These are phyloP conservation scores for Cyclura pinguis DNA, from an alignment of 2,797 vertebrate species.

Conservation along the genomic window DNA sequence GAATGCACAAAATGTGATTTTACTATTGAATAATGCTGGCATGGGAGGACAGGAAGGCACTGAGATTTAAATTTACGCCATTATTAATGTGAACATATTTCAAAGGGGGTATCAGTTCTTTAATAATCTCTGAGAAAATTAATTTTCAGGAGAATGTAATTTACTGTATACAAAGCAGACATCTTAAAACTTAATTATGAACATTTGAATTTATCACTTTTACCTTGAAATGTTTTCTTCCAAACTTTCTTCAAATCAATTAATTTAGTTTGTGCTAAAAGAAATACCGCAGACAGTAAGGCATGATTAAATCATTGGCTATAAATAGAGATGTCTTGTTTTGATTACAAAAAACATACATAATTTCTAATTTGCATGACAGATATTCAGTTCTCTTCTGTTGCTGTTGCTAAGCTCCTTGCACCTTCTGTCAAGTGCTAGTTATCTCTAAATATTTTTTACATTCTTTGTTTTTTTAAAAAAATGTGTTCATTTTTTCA, in stretches of 20 bases:
- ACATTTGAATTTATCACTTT: background rate
- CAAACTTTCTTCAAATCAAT: constrained; percentile 24
- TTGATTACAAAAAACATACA: constrained; percentile 22
- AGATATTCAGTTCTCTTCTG: background rate
- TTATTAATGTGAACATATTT: background rate
- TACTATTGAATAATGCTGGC: background rate
- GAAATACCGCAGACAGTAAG: background rate
- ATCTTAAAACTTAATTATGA: background rate
- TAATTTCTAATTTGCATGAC: constrained; percentile 30
- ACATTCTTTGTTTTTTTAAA: background rate
- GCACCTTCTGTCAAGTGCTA: background rate
- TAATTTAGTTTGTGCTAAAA: background rate
- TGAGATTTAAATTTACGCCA: background rate
- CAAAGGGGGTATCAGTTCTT: background rate
- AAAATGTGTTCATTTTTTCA: constrained; percentile 1
- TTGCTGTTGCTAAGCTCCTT: background rate
- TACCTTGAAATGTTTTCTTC: background rate
- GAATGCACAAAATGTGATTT: no score
- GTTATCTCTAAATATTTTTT: constrained; percentile 40
- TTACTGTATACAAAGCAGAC: background rate
- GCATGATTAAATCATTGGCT: constrained; percentile 40
- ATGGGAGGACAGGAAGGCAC: background rate
- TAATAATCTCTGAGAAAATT: background rate
- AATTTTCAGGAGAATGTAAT: background rate
- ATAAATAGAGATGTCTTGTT: constrained; percentile 32